phyloP scores from a whole-genome alignment of 2,888 invertebrate species.

The Hemithea aestivaria region DNA sequence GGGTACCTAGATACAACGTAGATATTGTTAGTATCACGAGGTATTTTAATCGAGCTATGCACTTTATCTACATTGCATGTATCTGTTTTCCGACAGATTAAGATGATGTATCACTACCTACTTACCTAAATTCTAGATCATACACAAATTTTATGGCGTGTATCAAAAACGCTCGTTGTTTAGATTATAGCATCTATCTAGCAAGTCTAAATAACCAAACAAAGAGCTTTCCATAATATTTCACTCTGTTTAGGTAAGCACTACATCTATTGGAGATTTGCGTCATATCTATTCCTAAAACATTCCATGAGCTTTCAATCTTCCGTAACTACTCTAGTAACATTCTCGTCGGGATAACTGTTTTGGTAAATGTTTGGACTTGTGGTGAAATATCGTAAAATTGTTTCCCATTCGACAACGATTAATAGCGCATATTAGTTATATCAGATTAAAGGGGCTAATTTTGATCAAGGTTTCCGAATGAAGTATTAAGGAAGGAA shows the following conservation, averaged over 20 bases:
- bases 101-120: background rate
- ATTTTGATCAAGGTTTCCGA: no score
- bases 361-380: conserved; percentile 44
- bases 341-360: conserved; percentile 25
- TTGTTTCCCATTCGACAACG: conserved; percentile 2
- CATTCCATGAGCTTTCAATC: conserved; percentile 21
- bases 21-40: background rate
- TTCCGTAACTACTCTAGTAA: conserved; percentile 13
- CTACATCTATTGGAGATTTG: conserved; percentile 40
- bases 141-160: background rate
- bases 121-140: background rate
- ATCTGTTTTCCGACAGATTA: conserved; percentile 1
- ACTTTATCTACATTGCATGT: conserved; percentile 8
- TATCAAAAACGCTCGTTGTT: background rate
- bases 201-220: conserved; percentile 4
- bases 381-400: conserved; percentile 5
- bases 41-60: background rate
- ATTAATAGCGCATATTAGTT: conserved; percentile 7
- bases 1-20: no score
- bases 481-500: no score
- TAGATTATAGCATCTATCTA: conserved; percentile 1
- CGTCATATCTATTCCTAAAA: conserved; percentile 46
- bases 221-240: conserved; percentile 34
- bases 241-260: conserved; percentile 26
- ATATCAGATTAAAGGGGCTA: no score